Base-by-base conservation (phyloP, 2,113 vertebrate genomes). In the Ardeotis arabs region DNA sequence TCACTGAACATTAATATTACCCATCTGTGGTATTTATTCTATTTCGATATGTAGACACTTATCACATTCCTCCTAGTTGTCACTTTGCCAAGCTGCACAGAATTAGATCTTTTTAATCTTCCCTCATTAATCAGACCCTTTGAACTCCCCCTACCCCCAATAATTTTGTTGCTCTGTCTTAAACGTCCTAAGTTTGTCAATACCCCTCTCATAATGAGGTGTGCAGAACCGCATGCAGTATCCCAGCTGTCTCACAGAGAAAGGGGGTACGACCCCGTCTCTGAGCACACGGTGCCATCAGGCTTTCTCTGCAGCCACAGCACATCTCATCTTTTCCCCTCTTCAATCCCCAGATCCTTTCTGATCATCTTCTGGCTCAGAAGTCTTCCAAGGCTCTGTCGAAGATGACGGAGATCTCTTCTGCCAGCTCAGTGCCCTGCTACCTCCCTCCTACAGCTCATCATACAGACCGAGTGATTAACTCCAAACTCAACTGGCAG, bases 21-120 rank as follows among this genome's bases (percentile, higher is more conserved):
- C 86, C 91, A 95, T 89, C 92, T 88, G 70, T 47, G 44, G 58
- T 94, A 92, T 94, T 96, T 92, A 92, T 93, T 70, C 84, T 79
- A 37, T 59, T 87, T 91, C 87, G 55, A 68, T 18, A 67, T 35
- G 66, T 84, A 92, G 84, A 72, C 20, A 2, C 90, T 90, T 84
- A 70, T n/a, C 95, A 33, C 11, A 49, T 78, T 89, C 67, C 90
- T 93, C 18, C 31, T 16, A 68, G 58, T 12, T 91, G 81, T 73
- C 88, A 47, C 80, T 85, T 62, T 66, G 84, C 92, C 95, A 94
- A 82, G 95, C 58, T 56, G 89, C 63, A 67, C 69, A 74, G 95
- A 96, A 95, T 95, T 82, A 89, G 80, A 85, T 66, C 69, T 69
- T 90, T 85, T 21, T 7, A 77, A 58, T 89, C 74, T 73, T 90